A percentile compares a stretch with the other conserved stretches of the same genome.
Evolutionary conservation across 2,888 invertebrate genomes (phyloP).

Genomic region (Acleris laterana): DNA sequence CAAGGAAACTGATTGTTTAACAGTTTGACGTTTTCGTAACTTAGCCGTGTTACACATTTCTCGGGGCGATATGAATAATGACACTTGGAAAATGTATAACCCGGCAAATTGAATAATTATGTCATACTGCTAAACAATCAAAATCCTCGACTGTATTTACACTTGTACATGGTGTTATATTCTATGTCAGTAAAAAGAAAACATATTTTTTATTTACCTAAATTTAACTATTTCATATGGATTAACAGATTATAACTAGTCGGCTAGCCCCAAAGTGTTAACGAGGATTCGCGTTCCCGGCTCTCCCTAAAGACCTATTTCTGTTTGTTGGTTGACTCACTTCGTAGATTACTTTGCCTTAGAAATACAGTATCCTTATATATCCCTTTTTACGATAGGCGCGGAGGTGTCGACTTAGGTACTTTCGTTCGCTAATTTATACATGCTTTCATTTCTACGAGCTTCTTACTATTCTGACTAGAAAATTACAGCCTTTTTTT

Average conservation of each 20-base stretch:
- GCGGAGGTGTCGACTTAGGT: conserved; percentile 1
- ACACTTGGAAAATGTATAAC: too few species aligned
- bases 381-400: conserved; percentile 14
- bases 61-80: too few species aligned
- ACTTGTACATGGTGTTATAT: too few species aligned
- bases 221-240: too few species aligned
- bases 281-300: conserved; percentile 3
- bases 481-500: not conserved
- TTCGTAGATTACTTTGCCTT: conserved; percentile 23
- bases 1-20: too few species aligned
- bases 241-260: not conserved
- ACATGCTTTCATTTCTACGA: not conserved
- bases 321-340: conserved; percentile 19
- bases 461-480: not conserved
- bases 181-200: too few species aligned
- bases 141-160: too few species aligned
- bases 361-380: conserved; percentile 7
- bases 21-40: too few species aligned
- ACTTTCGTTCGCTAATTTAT: conserved; percentile 5
- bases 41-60: too few species aligned
- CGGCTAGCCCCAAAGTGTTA: conserved; percentile 1
- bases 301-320: conserved; percentile 14
- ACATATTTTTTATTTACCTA: too few species aligned
- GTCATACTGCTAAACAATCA: too few species aligned
- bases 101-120: too few species aligned